Conservation (phyloP, 2,888 invertebrate species). For the Tuberolachnus salignus region DNA sequence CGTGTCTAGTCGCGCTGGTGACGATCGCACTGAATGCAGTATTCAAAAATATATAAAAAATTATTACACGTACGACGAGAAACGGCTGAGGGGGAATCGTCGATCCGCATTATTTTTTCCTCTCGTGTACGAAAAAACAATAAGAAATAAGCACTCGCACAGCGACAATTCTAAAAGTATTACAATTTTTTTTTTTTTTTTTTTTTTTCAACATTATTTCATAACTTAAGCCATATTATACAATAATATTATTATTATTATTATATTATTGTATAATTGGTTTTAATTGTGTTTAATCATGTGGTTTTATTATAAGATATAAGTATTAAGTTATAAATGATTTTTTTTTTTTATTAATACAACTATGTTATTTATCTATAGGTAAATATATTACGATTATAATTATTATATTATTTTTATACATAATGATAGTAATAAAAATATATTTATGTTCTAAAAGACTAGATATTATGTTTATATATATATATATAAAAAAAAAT, state of each 20-base stretch:
- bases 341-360: constrained; percentile 9
- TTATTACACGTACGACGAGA: too few relatives aligned
- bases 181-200: neutral
- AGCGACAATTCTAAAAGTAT: constrained; percentile 18
- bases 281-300: constrained; percentile 16
- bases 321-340: neutral
- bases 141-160: too few relatives aligned
- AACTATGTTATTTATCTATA: neutral
- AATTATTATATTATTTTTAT: constrained; percentile 26
- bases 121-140: too few relatives aligned
- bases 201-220: neutral
- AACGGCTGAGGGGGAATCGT: too few relatives aligned
- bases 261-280: neutral
- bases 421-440: constrained; percentile 17
- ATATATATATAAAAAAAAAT: neutral
- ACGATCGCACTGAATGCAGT: neutral
- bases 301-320: neutral
- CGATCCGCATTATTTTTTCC: too few relatives aligned
- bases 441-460: constrained; percentile 20
- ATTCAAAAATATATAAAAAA: neutral
- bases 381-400: constrained; percentile 9
- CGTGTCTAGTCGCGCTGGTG: too few relatives aligned
- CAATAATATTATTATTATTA: neutral
- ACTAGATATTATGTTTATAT: constrained; percentile 15
- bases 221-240: neutral